Evolutionary conservation across 2,888 invertebrate genomes (phyloP), one percentile per base, ranked within the genome.

Genomic region (Elmis aenea): DNA sequence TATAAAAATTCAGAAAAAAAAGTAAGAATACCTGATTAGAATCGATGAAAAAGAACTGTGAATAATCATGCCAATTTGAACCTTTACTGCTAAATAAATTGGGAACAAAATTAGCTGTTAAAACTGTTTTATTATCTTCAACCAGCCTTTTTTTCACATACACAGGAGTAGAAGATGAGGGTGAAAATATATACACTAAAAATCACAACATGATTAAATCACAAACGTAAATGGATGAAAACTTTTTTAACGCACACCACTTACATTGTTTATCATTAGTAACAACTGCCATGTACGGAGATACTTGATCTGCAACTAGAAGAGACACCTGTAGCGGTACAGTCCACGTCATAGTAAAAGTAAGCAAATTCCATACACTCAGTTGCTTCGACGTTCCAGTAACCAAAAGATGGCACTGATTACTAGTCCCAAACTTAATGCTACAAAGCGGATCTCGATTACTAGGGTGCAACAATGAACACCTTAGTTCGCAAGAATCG

Each of bases 281-380:
- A 46, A 83, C 74, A 9, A 77, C 76, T 1, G 83, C 85, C 75
- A 87, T 80, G 56, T 75, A 74, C 28, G 75, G 75, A 1, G 81
- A 77, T 27, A 73, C 67, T 1, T 77, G 75, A 64, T 88, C 86
- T 6, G 73, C 64, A 4, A 74, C 60, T 20, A 82, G 58, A 23
- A 70, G 60, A 6, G 66, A 54, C 2, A 75, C 63, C 18, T 66
- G 59, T 6, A 79, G 42, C 8, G 71, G 64, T 2, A 85, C 82
- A 20, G 74, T 62, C 87, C 88, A 88, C 13, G 73, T 69, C 30
- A 87, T 69, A 12, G 77, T 72, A n/a, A 84, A 66, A 1, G 81
- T 80, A 30, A 84, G 62, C 9, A 85, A 65, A 67, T 85, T 83
- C 86, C 86, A 86, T 1, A 83, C 81, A 2, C 75, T 75, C 5